Evolutionary conservation across 2,888 invertebrate genomes (phyloP), one percentile per base, ranked within the genome.

Genomic region (Tenodera sinensis): DNA sequence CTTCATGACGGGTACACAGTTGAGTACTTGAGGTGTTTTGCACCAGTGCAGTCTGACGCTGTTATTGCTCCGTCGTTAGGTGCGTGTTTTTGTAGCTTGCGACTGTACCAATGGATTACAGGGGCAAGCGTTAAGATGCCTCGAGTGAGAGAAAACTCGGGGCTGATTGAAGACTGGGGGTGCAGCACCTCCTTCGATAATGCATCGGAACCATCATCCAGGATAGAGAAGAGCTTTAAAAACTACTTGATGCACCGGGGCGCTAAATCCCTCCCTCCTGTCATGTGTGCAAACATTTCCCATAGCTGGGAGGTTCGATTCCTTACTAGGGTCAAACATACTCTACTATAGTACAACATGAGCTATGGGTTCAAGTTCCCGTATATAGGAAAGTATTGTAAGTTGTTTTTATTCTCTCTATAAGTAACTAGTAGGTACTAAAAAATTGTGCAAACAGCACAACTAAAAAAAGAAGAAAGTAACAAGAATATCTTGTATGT

Each of bases 201-300:
- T 87, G 87, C 87, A 87, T 82, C 87, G 9, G 54, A 87, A 27
- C 87, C 87, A 87, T 87, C 87, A 87, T 87, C 87, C 87, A 30
- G 82, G 87, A 87, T 87, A 87, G 82, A 82, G 34, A 87, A 87
- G 87, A 28, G 87, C 87, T 87, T 87, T 87, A 87, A 87, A 87
- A 87, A 87, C 30, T 82, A 81, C 87, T n/a, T 82, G 54, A 71
- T n/a, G 87, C 87, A 87, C 30, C 54, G 54, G 54, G 54, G 54
- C 25, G 54, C 25, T 71, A 71, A 71, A 71, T 71, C 54, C 54
- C 54, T 4, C 14, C 2, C 20, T 4, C 54, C 20, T 3, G 20
- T 6, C 54, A 20, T 8, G 54, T 71, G 54, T 71, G 25, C 25
- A 15, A 71, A 25, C 54, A 71, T 71, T 71, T 71, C 54, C 54